Evolutionary conservation across 2,888 invertebrate species (phyloP).

Genomic region (Microctonus brassicae): DNA sequence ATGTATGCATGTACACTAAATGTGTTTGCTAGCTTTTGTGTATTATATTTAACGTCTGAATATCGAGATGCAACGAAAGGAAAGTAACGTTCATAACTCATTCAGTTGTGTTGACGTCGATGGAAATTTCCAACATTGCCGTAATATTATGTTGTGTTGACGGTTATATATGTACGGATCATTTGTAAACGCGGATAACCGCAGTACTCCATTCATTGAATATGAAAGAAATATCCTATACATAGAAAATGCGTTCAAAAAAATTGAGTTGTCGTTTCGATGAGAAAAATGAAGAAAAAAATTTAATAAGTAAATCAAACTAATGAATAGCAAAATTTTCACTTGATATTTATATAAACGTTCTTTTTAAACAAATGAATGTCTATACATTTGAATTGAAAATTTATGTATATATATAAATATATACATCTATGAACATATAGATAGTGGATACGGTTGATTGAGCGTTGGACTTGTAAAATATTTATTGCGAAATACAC

Average conservation of each 20-base stretch:
- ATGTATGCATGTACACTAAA: conserved; percentile 38
- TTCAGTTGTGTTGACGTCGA: conserved; percentile 18
- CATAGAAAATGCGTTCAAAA: neutral
- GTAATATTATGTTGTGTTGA: neutral
- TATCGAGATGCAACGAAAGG: conserved; percentile 33
- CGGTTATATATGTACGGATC: neutral
- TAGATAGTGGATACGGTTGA: too few species aligned
- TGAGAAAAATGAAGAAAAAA: neutral
- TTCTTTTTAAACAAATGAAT: too few species aligned
- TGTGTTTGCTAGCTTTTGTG: conserved; percentile 22
- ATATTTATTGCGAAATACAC: conserved; percentile 3
- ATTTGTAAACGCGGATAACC: neutral
- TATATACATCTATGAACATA: too few species aligned
- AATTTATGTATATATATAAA: neutral
- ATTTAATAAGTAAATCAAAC: neutral
- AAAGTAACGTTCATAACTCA: conserved; percentile 34
- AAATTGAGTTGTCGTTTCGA: too few species aligned
- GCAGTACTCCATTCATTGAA: neutral
- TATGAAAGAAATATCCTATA: neutral
- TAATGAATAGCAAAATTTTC: neutral
- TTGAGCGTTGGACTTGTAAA: neutral
- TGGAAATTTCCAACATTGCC: neutral
- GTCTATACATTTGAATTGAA: neutral
- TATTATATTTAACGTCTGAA: conserved; percentile 16
- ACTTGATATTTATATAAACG: too few species aligned